Base-by-base conservation (phyloP, 2,888 invertebrate species). In the Agelastica alni region DNA sequence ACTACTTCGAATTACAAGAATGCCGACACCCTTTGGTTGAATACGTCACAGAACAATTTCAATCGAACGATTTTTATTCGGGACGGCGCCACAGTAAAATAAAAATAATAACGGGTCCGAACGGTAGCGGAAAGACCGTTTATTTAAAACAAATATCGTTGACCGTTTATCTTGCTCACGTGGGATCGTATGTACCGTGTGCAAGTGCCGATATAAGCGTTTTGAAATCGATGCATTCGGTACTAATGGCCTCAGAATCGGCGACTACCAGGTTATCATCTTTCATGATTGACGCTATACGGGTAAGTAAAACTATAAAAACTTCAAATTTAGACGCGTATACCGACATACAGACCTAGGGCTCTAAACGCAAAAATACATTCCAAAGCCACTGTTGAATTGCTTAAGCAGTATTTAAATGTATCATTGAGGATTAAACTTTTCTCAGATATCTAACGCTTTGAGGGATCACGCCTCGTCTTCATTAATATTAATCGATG, bases 151-250 rank as follows among this genome's bases (percentile, higher is more conserved):
- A 94, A 79, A 78, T 80, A 3, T 89, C 88, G 10, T 72, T 94
- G 46, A 85, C 93, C 62, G 85, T 88, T 2, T 94, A 87, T 75
- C 79, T 96, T 79, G 89, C 93, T 0, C 94, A 95, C 71, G 83
- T 95, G 54, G 96, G 96, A 16, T 88, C 90, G 67, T 96, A 85
- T 77, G 90, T 96, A 4, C 95, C 96, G 0, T 95, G 93, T 0
- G 82, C 83, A 53, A 73, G 75, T 0, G 92, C 91, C 0, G 81
- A 79, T 0, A 83, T 96, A 10, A 87, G 89, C 9, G 70, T 88
- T 1, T 74, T 93, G 17, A 84, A 87, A 59, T 83, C 86, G 66
- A 87, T 96, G 30, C 85, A 87, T 74, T 85, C 90, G 0, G 82
- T 91, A 51, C 84, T 94, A 57, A 86, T 88, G 61, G 83, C 86